Evolutionary conservation across 2,888 invertebrate species (phyloP), one percentile per base, ranked within the genome.

Genomic region (Acanthosepion lycidas): DNA sequence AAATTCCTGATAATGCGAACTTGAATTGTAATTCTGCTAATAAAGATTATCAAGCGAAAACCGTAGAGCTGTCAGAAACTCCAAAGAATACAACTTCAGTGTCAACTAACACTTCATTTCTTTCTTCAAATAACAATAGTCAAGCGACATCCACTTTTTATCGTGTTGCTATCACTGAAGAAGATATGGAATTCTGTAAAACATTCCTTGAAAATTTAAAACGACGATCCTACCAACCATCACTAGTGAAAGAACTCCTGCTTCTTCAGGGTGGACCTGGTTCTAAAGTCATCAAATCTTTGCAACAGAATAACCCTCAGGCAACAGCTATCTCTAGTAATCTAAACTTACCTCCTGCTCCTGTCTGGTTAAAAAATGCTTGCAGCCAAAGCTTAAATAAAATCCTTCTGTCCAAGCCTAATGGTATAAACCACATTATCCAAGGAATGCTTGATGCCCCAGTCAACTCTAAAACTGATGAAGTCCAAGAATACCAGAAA

Each of bases 211-310:
- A 98, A 92, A 96, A 98, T 95, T 97, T 98, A 94, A 97, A 98
- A 28, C 97, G 96, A 48, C 98, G 98, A 95, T 98, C 98, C 95
- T 98, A 98, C 96, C 98, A 98, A 96, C 98, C 98, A 51, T 97
- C 98, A 94, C 97, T 98, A 64, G 98, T 98, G 96, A 98, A 98
- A 96, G 98, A 98, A 97, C 97, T 98, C n/a, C 98, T 98, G 97
- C 97, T 98, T 92, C 97, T 98, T 78, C 98, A 97, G 95, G 97
- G 97, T 95, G 96, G 96, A 23, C 96, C 96, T 59, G 59, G 93
- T 28, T 53, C 94, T n/a, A 94, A 91, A 94, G 6, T 94, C 33
- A 42, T 59, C 9, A 94, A 94, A 64, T 9, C 51, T 48, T 42
- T 94, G 33, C 51, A 64, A 33, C n/a, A 59, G 51, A 49, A 15